phyloP scores from a whole-genome alignment of 2,113 vertebrate species.

The Laticauda colubrina region DNA sequence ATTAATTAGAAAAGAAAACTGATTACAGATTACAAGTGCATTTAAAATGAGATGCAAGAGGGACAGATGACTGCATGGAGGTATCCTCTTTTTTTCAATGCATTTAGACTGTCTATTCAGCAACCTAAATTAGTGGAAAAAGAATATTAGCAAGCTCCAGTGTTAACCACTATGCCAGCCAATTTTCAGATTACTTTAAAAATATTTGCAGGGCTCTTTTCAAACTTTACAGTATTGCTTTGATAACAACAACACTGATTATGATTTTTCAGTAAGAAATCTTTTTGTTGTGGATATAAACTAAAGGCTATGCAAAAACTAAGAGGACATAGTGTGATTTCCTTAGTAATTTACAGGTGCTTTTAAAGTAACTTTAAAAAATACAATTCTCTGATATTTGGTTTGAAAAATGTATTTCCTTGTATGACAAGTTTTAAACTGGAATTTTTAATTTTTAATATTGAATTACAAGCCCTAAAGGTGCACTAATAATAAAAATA shows the following conservation, averaged over 20 bases:
- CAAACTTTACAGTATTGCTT: neutral
- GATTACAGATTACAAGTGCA: neutral
- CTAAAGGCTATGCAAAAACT: neutral
- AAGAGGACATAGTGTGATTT: conserved; percentile 16
- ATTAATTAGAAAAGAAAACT: neutral
- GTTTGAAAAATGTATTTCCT: conserved; percentile 53
- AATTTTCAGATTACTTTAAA: neutral
- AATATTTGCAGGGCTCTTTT: neutral
- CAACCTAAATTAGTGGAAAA: neutral
- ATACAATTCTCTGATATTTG: conserved; percentile 52
- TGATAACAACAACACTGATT: neutral
- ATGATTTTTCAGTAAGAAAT: neutral
- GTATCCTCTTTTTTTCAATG: neutral
- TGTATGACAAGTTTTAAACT: conserved; percentile 57
- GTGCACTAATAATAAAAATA: conserved; percentile 53
- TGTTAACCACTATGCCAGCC: neutral
- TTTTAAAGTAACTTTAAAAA: conserved; percentile 49
- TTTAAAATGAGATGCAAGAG: neutral
- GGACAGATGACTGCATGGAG: neutral
- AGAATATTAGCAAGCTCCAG: neutral
- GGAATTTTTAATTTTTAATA: conserved; percentile 48
- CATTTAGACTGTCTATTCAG: neutral
- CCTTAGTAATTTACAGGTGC: conserved; percentile 34
- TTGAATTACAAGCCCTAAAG: conserved; percentile 59
- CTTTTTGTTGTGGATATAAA: neutral